Base-by-base conservation (phyloP, 1,140 invertebrate genomes). In the Anadara kagoshimensis region DNA sequence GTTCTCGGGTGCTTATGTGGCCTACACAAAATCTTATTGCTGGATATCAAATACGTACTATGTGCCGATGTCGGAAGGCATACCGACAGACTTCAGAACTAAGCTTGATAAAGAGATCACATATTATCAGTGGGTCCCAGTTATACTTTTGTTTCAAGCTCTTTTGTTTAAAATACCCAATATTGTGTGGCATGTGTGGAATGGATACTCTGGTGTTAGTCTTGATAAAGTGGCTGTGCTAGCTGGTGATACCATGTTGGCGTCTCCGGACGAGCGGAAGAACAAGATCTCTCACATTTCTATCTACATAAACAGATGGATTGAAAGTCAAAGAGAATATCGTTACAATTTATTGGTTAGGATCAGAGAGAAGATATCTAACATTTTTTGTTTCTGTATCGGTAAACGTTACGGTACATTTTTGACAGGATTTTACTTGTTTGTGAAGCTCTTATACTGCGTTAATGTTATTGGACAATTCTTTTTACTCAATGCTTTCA, bases 101-200 rank as follows among this genome's bases (percentile, higher is more conserved):
- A 54, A 78, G 84, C 77, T 85, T 58, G 85, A 66, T 96, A 82
- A 96, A 26, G 84, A 87, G 56, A 73, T 87, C 85, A 93, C 94
- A 22, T 99, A 98, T 90, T 98, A 98, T 87, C 97, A 92, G 78
- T 98, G 97, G 97, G 96, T 98, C 47, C 97, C 96, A 87, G 96
- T 98, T 89, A 94, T 96, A 3, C 96, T 98, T 86, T 96, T 98
- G 88, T 95, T 98, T 87, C 92, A 97, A 95, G 97, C 87, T 5
- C 69, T 98, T 89, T 91, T 98, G 80, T 99, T 98, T 91, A 98
- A 98, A 91, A 94, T 96, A 74, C 97, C 97, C 59, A 93, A 97
- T 49, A 47, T 86, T 11, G 43, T 87, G 5, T 88, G 87, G 87
- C 78, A 80, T 18, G 76, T 86, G 73, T 49, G 82, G 4, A 82